These are phyloP conservation scores for Schizotus pectinicornis DNA, from an alignment of 2,888 invertebrate genomes.

Conservation along the genomic window DNA sequence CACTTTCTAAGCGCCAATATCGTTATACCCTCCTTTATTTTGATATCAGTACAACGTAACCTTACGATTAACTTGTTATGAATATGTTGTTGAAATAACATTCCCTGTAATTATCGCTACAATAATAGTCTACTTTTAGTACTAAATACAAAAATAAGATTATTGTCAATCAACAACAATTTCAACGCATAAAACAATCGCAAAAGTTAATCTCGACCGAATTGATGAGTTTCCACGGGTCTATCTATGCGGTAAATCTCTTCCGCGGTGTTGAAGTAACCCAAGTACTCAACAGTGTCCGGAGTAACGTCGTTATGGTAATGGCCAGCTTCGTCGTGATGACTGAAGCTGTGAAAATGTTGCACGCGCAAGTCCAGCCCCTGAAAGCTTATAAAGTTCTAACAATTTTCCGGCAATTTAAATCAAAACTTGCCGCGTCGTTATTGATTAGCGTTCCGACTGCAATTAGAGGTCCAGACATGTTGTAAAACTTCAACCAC, in stretches of 20 bases:
- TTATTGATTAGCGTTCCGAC: constrained; percentile 86
- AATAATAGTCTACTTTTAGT: no score
- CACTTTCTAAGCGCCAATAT: no score
- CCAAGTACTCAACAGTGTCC: constrained; percentile 84
- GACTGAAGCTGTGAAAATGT: constrained; percentile 93
- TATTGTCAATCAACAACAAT: no score
- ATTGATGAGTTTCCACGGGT: constrained; percentile 68
- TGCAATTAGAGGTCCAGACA: constrained; percentile 87
- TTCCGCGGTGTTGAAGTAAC: constrained; percentile 83
- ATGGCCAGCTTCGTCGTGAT: constrained; percentile 88
- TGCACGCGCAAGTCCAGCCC: constrained; percentile 90
- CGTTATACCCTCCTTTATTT: no score
- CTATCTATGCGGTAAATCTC: constrained; percentile 77
- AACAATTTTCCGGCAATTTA: no score
- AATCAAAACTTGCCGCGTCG: constrained; percentile 70
- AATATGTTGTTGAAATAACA: no score
- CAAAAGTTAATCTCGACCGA: constrained; percentile 75
- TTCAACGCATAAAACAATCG: background rate
- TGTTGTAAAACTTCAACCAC: constrained; percentile 92
- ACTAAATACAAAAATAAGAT: no score
- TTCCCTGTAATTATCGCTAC: no score
- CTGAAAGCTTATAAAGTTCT: constrained; percentile 59
- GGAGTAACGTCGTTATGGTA: constrained; percentile 97
- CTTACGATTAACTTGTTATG: no score
- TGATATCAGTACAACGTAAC: no score